These are phyloP conservation scores for Mastacembelus armatus DNA, from an alignment of 2,797 vertebrate species.

Conservation along the genomic window DNA sequence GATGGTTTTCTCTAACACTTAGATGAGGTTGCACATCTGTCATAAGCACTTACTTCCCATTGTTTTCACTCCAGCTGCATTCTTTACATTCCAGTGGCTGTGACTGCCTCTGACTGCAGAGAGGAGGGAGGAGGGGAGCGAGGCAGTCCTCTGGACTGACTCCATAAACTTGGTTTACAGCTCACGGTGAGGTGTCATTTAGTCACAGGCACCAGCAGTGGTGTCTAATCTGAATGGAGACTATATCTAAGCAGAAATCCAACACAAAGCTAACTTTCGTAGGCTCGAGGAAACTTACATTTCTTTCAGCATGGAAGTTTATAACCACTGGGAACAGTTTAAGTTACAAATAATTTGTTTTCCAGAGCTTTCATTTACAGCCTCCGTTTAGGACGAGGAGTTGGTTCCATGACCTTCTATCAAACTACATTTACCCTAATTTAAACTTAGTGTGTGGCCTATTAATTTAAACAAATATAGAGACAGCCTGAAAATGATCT, in stretches of 20 bases:
- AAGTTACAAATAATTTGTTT: too few relatives aligned
- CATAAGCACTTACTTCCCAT: slow-evolving; percentile 48
- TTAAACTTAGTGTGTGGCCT: neutral
- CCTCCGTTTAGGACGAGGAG: too few relatives aligned
- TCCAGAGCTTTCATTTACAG: too few relatives aligned
- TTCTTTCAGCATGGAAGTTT: too few relatives aligned
- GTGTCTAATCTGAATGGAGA: neutral
- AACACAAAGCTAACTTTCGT: too few relatives aligned
- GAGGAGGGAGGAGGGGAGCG: slow-evolving; percentile 29
- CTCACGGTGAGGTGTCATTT: slow-evolving; percentile 33
- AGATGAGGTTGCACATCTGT: slow-evolving; percentile 71
- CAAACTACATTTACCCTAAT: too few relatives aligned
- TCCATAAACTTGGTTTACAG: slow-evolving; percentile 6
- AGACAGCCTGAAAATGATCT: neutral
- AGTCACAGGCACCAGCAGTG: neutral
- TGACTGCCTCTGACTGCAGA: slow-evolving; percentile 59
- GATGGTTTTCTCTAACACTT: slow-evolving; percentile 36
- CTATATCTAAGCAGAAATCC: too few relatives aligned
- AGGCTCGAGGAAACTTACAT: too few relatives aligned
- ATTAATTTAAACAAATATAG: neutral
- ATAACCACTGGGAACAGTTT: too few relatives aligned
- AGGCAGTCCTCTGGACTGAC: slow-evolving; percentile 17
- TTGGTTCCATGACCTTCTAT: too few relatives aligned
- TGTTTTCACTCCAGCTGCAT: slow-evolving; percentile 67
- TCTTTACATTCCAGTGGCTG: slow-evolving; percentile 68